Conservation (phyloP, 2,797 vertebrate genomes). For the Acipenser transmontanus region DNA sequence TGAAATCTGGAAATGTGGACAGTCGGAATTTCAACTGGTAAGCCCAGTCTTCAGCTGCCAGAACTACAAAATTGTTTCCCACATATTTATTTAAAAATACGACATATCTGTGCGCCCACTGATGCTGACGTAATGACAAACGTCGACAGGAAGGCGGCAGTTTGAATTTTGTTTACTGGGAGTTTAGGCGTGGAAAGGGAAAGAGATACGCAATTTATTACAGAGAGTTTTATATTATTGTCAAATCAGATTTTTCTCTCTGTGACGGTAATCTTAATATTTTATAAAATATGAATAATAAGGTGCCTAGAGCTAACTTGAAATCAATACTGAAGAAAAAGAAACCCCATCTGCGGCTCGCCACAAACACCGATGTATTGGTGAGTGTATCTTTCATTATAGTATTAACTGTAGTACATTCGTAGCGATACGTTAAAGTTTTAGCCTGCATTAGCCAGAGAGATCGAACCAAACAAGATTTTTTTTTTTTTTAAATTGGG, state of each 20-base stretch:
- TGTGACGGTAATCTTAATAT: too few species aligned
- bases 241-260: too few species aligned
- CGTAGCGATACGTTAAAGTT: background rate
- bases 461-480: too few species aligned
- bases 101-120: background rate
- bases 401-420: slow-evolving; percentile 4
- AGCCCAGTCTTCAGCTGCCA: too few species aligned
- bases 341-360: slow-evolving; percentile 19
- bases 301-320: slow-evolving; percentile 26
- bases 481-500: too few species aligned
- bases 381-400: slow-evolving; percentile 27
- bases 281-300: slow-evolving; percentile 28
- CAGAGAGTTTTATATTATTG: too few species aligned
- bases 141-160: background rate
- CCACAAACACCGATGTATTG: slow-evolving; percentile 37
- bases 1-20: too few species aligned
- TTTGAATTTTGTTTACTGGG: background rate
- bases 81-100: background rate
- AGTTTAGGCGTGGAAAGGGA: background rate
- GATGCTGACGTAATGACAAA: background rate
- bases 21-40: too few species aligned
- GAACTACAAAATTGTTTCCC: background rate
- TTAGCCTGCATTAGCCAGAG: too few species aligned
- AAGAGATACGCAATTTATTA: too few species aligned
- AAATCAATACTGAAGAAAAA: slow-evolving; percentile 30